Conservation (phyloP, 2,888 invertebrate species). For the Pyrrhia umbra region DNA sequence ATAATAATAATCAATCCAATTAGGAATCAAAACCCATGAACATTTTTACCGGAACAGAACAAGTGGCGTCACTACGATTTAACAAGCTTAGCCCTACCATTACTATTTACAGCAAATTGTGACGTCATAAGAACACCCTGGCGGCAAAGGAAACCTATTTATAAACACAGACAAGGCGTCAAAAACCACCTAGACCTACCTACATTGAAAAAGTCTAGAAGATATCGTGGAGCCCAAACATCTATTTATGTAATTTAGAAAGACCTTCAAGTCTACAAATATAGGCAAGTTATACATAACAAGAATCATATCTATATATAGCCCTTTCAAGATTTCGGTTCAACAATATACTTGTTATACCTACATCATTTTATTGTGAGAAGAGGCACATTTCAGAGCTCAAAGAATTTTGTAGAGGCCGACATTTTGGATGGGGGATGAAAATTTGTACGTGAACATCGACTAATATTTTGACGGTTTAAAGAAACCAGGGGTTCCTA, state of each 20-base stretch:
- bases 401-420: slow-evolving; percentile 7
- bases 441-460: too few species aligned
- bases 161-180: slow-evolving; percentile 9
- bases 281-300: not conserved
- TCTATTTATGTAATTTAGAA: slow-evolving; percentile 14
- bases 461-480: not conserved
- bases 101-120: not conserved
- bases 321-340: not conserved
- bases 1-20: too few species aligned
- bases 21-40: too few species aligned
- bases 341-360: slow-evolving; percentile 30
- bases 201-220: slow-evolving; percentile 12
- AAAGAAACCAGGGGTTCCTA: not conserved
- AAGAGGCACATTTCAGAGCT: not conserved
- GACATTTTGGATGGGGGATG: slow-evolving; percentile 13
- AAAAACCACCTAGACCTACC: slow-evolving; percentile 15
- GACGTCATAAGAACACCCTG: not conserved
- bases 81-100: not conserved
- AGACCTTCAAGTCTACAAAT: not conserved
- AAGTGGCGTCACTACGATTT: not conserved
- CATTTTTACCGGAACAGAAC: not conserved
- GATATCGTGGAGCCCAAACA: not conserved
- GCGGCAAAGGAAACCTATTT: not conserved
- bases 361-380: slow-evolving; percentile 17
- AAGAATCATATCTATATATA: slow-evolving; percentile 3